Percentiles rank a stretch among this genome's conserved stretches.
phyloP scores from a whole-genome alignment of 1,140 invertebrate species.

The Drosophila micromelanica region DNA sequence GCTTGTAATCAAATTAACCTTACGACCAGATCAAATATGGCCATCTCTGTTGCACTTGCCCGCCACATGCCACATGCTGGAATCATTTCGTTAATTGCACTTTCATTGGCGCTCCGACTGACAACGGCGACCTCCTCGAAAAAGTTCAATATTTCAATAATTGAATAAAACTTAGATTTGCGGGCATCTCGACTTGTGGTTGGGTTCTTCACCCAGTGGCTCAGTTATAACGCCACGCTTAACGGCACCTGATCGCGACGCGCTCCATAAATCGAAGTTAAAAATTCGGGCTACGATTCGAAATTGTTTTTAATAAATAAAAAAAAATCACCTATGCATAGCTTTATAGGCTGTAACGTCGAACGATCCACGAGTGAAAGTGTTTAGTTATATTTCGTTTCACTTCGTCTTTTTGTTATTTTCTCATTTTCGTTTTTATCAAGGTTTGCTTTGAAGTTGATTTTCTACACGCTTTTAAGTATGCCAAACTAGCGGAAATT shows the following conservation, averaged over 20 bases:
- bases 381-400: slow-evolving; percentile 46
- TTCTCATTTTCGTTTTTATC: slow-evolving; percentile 18
- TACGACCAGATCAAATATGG: slow-evolving; percentile 23
- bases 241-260: slow-evolving; percentile 54
- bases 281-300: slow-evolving; percentile 1
- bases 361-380: slow-evolving; percentile 58
- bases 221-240: slow-evolving; percentile 62
- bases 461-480: slow-evolving; percentile 17
- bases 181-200: slow-evolving; percentile 10
- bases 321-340: slow-evolving; percentile 10
- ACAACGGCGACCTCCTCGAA: slow-evolving; percentile 30
- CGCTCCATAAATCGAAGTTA: slow-evolving; percentile 41
- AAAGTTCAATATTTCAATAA: slow-evolving; percentile 78
- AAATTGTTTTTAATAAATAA: background rate
- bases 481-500: slow-evolving; percentile 50
- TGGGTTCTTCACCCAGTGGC: slow-evolving; percentile 30
- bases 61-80: slow-evolving; percentile 25
- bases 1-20: slow-evolving; percentile 75
- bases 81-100: slow-evolving; percentile 71
- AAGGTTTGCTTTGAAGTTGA: slow-evolving; percentile 21
- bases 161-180: slow-evolving; percentile 77
- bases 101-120: slow-evolving; percentile 61
- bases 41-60: slow-evolving; percentile 40
- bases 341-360: slow-evolving; percentile 19
- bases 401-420: slow-evolving; percentile 36